Evolutionary conservation across 2,113 vertebrate genomes (phyloP).

Genomic region (Nerophis lumbriciformis): DNA sequence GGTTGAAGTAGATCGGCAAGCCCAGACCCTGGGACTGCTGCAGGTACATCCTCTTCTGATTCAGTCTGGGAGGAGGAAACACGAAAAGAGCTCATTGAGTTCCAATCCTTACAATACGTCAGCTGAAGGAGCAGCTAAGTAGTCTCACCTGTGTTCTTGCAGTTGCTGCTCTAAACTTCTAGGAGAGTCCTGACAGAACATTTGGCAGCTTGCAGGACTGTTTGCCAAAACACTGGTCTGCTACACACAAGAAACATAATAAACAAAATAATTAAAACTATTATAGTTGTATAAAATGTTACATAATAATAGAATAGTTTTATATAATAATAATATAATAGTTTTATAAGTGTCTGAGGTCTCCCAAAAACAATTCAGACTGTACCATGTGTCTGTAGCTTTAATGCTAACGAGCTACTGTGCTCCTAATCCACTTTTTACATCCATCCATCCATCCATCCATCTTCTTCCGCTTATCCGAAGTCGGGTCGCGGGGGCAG

Average conservation of each 20-base stretch:
- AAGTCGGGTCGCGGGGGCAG: too few relatives aligned
- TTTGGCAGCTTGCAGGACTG: slow-evolving; percentile 86
- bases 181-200: slow-evolving; percentile 89
- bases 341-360: too few relatives aligned
- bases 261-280: slow-evolving; percentile 1
- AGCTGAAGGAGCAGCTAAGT: too few relatives aligned
- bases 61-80: slow-evolving; percentile 73
- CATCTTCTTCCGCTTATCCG: too few relatives aligned
- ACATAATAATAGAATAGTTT: too few relatives aligned
- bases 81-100: background rate
- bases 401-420: too few relatives aligned
- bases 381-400: too few relatives aligned
- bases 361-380: too few relatives aligned
- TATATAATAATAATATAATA: too few relatives aligned
- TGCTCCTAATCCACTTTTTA: too few relatives aligned
- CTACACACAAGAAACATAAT: slow-evolving; percentile 58
- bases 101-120: too few relatives aligned
- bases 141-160: slow-evolving; percentile 89
- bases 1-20: slow-evolving; percentile 92
- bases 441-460: too few relatives aligned
- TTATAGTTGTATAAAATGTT: background rate
- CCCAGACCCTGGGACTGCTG: slow-evolving; percentile 84
- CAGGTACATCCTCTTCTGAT: slow-evolving; percentile 92
- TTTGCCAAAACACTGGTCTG: slow-evolving; percentile 81
- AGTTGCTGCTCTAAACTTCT: slow-evolving; percentile 96